Evolutionary conservation across 1,140 invertebrate genomes (phyloP), one percentile per base, ranked within the genome.

Genomic region (Wiebesia pumilae): DNA sequence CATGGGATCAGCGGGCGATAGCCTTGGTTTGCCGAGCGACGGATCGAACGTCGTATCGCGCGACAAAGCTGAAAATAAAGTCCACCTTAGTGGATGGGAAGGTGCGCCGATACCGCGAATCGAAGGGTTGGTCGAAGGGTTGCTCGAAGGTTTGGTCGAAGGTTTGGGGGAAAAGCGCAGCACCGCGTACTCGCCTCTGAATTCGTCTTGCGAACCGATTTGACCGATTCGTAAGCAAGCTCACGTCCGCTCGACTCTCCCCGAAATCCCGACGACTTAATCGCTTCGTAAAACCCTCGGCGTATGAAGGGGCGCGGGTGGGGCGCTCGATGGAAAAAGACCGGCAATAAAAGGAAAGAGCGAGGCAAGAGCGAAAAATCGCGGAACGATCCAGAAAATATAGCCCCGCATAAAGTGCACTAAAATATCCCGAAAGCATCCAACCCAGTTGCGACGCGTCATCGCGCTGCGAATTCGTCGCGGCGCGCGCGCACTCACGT

Each of bases 401-500:
- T 27, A 43, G 38, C 21, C 9, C 21, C 16, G 71, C 38, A n/a
- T 43, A 75, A n/a, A 43, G 38, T n/a, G 40, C 47, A 51, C 47
- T 54, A 54, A 79, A 79, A 35, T 27, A 79, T 54, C 30, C n/a
- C 47, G 3, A 79, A 51, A 54, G 24, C 3, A 43, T 43, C 30
- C 38, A 43, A 43, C 10, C 21, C 21, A 43, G 71, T n/a, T 12
- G 71, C 21, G 71, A 40, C 27, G 71, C 71, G 71, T 75, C 71
- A 75, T 75, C 40, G 51, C 30, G 16, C 12, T 33, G 35, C 78
- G 47, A 78, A 78, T 78, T 78, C 47, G 47, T 40, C 54, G 54
- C 54, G 33, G 51, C 78, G 24, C 33, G 10, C 54, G 51, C 33
- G 10, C 54, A 35, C 71, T 27, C 71, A 38, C 78, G 47, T 21